A percentile compares a stretch with the other conserved stretches of the same genome.
Conservation (phyloP, 2,797 vertebrate species). For the Dipus sagitta region DNA sequence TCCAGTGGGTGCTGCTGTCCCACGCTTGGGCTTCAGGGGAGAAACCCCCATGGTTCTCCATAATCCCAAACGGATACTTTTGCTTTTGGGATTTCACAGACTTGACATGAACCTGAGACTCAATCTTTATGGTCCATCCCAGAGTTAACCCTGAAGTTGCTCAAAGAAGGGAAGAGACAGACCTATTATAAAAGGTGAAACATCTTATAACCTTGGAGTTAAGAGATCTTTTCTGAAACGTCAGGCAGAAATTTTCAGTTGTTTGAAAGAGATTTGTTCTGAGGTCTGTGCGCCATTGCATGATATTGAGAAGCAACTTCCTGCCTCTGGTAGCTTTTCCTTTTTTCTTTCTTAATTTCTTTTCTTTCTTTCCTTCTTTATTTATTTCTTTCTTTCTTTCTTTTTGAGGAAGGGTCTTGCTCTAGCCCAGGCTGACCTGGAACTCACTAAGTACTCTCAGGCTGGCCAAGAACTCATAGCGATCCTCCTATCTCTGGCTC, state of each 20-base stretch:
- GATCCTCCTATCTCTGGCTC: too few species aligned
- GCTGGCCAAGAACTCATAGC: too few species aligned
- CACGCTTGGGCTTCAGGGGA: conserved; percentile 10
- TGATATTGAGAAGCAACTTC: neutral
- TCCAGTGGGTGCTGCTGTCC: conserved; percentile 3
- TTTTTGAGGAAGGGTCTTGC: too few species aligned
- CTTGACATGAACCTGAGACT: neutral
- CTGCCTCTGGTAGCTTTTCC: neutral
- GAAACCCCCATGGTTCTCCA: neutral
- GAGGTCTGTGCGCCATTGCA: neutral
- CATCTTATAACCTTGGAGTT: conserved; percentile 20
- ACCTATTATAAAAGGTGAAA: conserved; percentile 33
- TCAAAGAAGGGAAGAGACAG: neutral
- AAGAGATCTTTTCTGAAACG: conserved; percentile 5
- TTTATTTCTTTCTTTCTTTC: too few species aligned
- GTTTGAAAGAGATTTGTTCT: conserved; percentile 33
- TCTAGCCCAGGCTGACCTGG: too few species aligned
- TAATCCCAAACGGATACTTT: neutral
- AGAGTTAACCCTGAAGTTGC: conserved; percentile 31
- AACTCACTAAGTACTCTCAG: too few species aligned
- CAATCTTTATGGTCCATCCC: neutral
- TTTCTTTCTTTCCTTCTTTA: too few species aligned
- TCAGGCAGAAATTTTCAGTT: neutral
- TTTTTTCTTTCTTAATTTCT: too few species aligned
- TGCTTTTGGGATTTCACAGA: conserved; percentile 53